Evolutionary conservation across 1,140 invertebrate genomes (phyloP).

Genomic region (Triops longicaudatus): DNA sequence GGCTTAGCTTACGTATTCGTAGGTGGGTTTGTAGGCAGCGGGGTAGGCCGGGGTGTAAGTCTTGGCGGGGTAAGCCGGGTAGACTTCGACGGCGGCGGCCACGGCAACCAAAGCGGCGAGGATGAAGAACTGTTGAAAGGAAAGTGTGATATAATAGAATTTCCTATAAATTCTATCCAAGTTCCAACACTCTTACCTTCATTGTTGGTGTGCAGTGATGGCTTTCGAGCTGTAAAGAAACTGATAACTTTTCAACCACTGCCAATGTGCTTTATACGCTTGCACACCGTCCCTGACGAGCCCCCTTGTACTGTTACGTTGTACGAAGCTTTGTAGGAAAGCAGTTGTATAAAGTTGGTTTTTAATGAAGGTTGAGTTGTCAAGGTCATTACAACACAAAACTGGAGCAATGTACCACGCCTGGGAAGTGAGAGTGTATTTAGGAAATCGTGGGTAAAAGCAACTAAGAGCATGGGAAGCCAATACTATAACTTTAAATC

Average conservation of each 20-base stretch:
- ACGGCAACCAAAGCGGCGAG: slow-evolving; percentile 25
- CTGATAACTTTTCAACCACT: background rate
- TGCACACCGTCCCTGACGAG: too few species aligned
- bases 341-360: too few species aligned
- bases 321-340: too few species aligned
- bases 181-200: background rate
- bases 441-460: too few species aligned
- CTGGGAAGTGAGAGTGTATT: background rate
- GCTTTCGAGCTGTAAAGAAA: background rate
- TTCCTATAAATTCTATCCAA: background rate
- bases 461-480: too few species aligned
- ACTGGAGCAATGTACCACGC: background rate
- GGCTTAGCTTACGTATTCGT: background rate
- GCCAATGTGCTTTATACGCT: too few species aligned
- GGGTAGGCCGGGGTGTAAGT: slow-evolving; percentile 16
- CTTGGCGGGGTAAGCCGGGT: slow-evolving; percentile 19
- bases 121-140: slow-evolving; percentile 19
- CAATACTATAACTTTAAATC: too few species aligned
- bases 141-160: background rate
- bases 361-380: background rate
- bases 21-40: background rate
- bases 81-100: slow-evolving; percentile 2
- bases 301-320: too few species aligned
- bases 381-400: background rate
- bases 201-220: background rate